Evolutionary conservation across 2,888 invertebrate species (phyloP), one percentile per base, ranked within the genome.

Genomic region (Campoplex capitator): DNA sequence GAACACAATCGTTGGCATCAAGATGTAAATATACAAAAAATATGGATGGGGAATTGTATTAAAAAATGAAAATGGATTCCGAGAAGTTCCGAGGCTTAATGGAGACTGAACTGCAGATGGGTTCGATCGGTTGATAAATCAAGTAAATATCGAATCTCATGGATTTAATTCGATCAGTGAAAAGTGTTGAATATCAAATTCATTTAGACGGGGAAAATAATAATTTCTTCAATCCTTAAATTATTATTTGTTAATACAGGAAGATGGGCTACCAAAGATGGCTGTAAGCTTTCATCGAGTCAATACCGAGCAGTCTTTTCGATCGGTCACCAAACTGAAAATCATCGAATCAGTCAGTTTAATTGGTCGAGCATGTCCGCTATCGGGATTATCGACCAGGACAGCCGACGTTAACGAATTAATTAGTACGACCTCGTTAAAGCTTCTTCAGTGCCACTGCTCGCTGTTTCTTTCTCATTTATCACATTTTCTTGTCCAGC

Each of bases 361-460:
- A 68, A 73, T 76, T 80, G 86, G 65, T 83, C 58, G 70, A 84
- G 82, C 84, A 82, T 87, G 84, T 84, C 78, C 78, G 67, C 68
- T 86, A 86, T 86, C 83, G 84, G 82, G 79, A 82, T 84, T 79
- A 87, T 84, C 87, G 74, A 78, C 9, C 16, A 42, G 42, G 78
- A 56, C 54, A 48, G 35, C 13, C 79, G 56, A 85, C 81, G 81
- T 85, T 88, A 86, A 83, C 87, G 87, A 89, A 89, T 89, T 88
- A 89, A 89, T 89, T 89, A 89, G 88, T 85, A 84, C 84, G 86
- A 85, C 82, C 88, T 89, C 88, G 89, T 89, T 89, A 89, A 67
- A 82, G 87, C 78, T 79, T 82, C 85, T 70, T 83, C 78, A 74
- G 75, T 75, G 62, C 56, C 23, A 48, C 38, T 38, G 80, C 32